Percentiles rank a stretch among this genome's conserved stretches.
These are phyloP conservation scores for Forficula auricularia DNA, from an alignment of 1,140 invertebrate species.

Conservation along the genomic window DNA sequence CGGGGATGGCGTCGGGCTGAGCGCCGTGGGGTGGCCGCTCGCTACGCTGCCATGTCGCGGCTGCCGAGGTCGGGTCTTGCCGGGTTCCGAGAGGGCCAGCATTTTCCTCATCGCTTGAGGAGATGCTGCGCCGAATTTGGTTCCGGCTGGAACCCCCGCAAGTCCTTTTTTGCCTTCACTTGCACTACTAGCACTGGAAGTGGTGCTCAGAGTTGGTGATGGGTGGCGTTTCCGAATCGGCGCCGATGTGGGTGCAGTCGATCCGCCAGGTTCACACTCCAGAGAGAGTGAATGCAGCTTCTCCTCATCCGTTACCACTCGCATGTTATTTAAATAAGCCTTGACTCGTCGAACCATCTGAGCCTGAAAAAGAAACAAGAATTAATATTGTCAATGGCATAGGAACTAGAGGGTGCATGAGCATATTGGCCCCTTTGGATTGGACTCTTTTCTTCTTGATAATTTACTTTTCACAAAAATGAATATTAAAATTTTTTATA, in stretches of 20 bases:
- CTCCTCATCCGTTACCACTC: slow-evolving; percentile 81
- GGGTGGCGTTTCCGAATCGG: slow-evolving; percentile 52
- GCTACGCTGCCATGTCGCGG: slow-evolving; percentile 39
- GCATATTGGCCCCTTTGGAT: no score
- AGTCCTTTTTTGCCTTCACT: slow-evolving; percentile 51
- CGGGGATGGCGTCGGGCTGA: slow-evolving; percentile 30
- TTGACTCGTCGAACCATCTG: slow-evolving; percentile 94
- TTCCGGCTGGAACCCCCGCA: slow-evolving; percentile 16
- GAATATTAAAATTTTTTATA: no score
- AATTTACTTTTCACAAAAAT: no score
- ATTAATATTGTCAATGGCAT: no score
- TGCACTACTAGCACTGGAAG: slow-evolving; percentile 73
- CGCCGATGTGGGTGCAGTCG: slow-evolving; percentile 27
- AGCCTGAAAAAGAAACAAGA: slow-evolving; percentile 36
- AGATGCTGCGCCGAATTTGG: slow-evolving; percentile 73
- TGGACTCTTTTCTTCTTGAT: no score
- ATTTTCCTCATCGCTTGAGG: slow-evolving; percentile 89
- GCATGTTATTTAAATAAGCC: slow-evolving; percentile 83
- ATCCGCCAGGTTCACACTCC: slow-evolving; percentile 64
- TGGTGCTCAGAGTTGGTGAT: slow-evolving; percentile 74
- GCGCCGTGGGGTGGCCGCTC: slow-evolving; percentile 28
- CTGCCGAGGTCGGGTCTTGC: slow-evolving; percentile 73
- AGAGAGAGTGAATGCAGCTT: slow-evolving; percentile 71
- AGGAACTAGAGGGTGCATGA: no score
- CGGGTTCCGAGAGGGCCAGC: slow-evolving; percentile 66